A percentile compares a stretch with the other conserved stretches of the same genome.
Evolutionary conservation across 2,888 invertebrate species (phyloP).

Genomic region (Protodeltote pygarga): DNA sequence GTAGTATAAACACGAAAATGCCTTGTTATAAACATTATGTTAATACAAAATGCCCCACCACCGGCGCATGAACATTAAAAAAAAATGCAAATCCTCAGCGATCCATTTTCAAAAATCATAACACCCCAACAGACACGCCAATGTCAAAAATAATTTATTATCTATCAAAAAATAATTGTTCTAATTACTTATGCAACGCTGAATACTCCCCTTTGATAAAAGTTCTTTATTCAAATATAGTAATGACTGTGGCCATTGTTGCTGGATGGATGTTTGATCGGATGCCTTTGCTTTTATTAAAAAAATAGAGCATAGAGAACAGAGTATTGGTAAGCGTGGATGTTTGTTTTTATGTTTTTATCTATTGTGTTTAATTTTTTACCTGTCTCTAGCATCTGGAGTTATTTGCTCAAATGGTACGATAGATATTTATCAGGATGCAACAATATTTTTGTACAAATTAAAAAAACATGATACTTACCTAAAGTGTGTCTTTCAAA

Average conservation of each 20-base stretch:
- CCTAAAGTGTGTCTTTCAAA: too few relatives aligned
- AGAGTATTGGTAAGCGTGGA: constrained; percentile 1
- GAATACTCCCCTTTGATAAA: constrained; percentile 70
- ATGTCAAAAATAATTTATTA: constrained; percentile 81
- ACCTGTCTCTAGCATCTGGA: too few relatives aligned
- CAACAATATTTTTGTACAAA: too few relatives aligned
- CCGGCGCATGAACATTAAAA: too few relatives aligned
- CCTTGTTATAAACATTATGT: constrained; percentile 4
- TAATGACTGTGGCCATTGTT: constrained; percentile 78
- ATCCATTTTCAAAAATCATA: constrained; percentile 24
- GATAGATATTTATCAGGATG: too few relatives aligned
- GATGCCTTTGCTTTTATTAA: constrained; percentile 42
- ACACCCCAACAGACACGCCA: constrained; percentile 34
- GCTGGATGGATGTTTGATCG: constrained; percentile 61
- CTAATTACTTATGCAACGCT: constrained; percentile 83
- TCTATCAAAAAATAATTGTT: constrained; percentile 84
- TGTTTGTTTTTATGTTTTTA: constrained; percentile 24
- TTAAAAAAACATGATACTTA: too few relatives aligned
- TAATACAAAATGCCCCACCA: too few relatives aligned
- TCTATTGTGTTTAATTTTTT: constrained; percentile 1
- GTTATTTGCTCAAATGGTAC: too few relatives aligned
- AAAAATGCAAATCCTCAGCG: constrained; percentile 23
- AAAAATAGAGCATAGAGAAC: constrained; percentile 38
- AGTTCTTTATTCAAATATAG: constrained; percentile 74
- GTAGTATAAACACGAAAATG: constrained; percentile 2